These are phyloP conservation scores for Hylomyscus alleni DNA, from an alignment of 2,797 vertebrate genomes.

Conservation along the genomic window DNA sequence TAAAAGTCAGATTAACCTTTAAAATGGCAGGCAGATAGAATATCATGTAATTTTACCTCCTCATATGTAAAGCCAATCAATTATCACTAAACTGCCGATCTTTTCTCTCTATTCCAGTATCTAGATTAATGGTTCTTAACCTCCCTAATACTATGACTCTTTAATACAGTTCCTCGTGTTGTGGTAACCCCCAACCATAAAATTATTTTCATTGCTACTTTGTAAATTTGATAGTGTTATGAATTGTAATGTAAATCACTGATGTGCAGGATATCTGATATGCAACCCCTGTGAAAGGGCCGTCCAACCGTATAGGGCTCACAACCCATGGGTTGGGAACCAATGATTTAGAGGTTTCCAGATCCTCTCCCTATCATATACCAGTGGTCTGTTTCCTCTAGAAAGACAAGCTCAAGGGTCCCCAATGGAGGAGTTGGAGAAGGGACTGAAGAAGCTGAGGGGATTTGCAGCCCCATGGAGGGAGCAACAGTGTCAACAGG, in stretches of 20 bases:
- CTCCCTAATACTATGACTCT: background rate
- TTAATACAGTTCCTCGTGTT: background rate
- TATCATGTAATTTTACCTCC: background rate
- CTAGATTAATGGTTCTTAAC: background rate
- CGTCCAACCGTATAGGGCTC: background rate
- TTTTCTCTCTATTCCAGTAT: constrained; percentile 64
- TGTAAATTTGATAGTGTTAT: background rate
- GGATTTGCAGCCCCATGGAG: too few species aligned
- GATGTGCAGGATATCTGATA: background rate
- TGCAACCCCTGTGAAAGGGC: background rate
- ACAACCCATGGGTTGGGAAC: background rate
- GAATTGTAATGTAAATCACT: background rate
- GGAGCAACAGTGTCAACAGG: too few species aligned
- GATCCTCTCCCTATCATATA: background rate
- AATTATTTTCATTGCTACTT: background rate
- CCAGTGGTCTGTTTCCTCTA: background rate
- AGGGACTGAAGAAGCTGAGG: too few species aligned
- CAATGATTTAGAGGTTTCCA: background rate
- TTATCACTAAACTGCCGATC: constrained; percentile 53
- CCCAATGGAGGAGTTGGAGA: too few species aligned
- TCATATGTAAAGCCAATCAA: constrained; percentile 55
- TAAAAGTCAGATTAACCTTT: constrained; percentile 41
- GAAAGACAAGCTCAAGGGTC: background rate
- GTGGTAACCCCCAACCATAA: background rate
- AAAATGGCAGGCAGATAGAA: background rate